Percentiles rank a stretch among this genome's conserved stretches.
Conservation (phyloP, 2,888 invertebrate species). For the Monochamus alternatus region DNA sequence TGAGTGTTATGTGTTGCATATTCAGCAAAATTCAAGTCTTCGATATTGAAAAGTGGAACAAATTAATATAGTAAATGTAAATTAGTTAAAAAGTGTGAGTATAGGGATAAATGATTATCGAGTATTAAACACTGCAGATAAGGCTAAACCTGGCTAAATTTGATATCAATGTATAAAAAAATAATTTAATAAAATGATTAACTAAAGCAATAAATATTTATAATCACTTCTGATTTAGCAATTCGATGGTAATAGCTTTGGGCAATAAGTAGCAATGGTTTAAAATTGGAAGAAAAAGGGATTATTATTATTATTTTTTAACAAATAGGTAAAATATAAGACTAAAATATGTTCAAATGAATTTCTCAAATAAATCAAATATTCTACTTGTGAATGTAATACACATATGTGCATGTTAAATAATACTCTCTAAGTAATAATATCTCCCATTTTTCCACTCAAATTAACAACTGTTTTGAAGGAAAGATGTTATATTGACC, state of each 20-base stretch:
- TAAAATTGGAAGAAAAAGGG: no score
- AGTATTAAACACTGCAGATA: not conserved
- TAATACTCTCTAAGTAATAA: no score
- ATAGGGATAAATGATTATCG: not conserved
- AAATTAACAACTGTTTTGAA: no score
- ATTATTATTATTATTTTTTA: no score
- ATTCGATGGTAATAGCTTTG: not conserved
- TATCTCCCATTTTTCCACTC: no score
- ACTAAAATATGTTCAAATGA: no score
- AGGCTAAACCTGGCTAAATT: not conserved
- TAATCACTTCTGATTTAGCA: not conserved
- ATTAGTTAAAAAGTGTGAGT: not conserved
- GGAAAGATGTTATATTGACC: no score
- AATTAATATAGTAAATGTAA: constrained; percentile 3
- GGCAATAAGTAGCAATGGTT: no score
- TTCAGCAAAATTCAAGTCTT: not conserved
- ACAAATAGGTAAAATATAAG: no score
- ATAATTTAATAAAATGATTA: not conserved
- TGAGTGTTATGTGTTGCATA: constrained; percentile 18
- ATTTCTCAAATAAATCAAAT: no score
- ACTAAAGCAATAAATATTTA: not conserved
- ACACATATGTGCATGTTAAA: no score
- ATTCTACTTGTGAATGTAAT: no score
- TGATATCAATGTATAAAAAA: not conserved
- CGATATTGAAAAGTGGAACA: not conserved